Conservation (phyloP, 2,113 vertebrate species). For the Notiomystis cincta region DNA sequence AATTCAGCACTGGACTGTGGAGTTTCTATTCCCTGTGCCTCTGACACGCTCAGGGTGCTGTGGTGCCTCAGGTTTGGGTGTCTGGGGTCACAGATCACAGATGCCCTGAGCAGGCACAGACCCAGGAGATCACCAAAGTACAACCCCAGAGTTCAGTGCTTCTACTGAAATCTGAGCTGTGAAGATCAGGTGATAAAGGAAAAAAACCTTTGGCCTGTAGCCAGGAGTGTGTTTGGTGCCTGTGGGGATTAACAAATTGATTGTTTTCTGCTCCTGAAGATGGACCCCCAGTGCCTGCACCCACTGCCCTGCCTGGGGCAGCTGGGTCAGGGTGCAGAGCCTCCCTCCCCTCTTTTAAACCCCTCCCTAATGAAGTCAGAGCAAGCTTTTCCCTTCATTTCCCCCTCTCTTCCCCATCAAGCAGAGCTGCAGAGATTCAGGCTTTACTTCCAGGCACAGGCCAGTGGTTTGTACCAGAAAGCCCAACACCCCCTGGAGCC, state of each 20-base stretch:
- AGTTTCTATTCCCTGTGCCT: background rate
- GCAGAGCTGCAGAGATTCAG: background rate
- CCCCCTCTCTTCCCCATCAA: background rate
- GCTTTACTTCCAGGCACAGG: background rate
- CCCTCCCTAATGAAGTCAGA: background rate
- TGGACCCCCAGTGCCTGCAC: background rate
- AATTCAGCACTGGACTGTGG: background rate
- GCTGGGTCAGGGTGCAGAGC: background rate
- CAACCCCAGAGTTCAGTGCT: background rate
- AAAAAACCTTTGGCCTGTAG: background rate
- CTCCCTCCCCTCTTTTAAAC: background rate
- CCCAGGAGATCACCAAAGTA: background rate
- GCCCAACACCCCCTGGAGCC: background rate
- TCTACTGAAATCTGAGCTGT: background rate
- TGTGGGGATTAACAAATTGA: background rate
- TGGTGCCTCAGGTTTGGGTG: background rate
- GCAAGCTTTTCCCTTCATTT: background rate
- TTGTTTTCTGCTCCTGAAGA: background rate
- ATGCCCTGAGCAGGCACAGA: background rate
- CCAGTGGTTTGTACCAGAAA: background rate
- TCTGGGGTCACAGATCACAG: no score
- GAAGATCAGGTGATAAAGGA: background rate
- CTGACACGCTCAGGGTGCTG: background rate
- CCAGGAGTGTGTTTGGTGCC: background rate
- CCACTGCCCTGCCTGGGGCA: background rate